These are phyloP conservation scores for Vespertilio murinus DNA, from an alignment of 2,797 vertebrate genomes.

Conservation along the genomic window DNA sequence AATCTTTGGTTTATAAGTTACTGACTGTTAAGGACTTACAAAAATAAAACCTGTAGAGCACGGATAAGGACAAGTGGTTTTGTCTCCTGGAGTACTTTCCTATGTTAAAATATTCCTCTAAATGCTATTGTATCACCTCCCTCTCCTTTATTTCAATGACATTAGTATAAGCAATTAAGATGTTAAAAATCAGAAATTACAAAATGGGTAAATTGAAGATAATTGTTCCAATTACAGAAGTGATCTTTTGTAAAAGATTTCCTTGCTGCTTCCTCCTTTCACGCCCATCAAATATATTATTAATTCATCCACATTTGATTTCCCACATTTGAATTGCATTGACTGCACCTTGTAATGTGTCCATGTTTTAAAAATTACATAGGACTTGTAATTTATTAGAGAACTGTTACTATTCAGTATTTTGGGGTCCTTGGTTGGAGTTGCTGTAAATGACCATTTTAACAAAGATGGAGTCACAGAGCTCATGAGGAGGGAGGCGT, in stretches of 20 bases:
- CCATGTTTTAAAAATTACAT: neutral
- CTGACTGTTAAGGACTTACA: rapidly evolving
- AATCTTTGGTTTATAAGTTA: neutral
- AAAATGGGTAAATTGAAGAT: neutral
- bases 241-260: neutral
- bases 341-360: neutral
- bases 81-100: neutral
- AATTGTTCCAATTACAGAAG: constrained; percentile 28
- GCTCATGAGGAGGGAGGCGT: neutral
- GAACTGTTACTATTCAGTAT: neutral
- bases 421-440: neutral
- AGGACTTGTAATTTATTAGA: neutral
- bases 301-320: constrained; percentile 11
- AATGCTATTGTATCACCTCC: neutral
- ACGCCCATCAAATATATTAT: neutral
- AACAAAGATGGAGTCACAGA: neutral
- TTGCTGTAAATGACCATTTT: neutral
- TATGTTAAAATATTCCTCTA: neutral
- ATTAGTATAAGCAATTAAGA: constrained; percentile 15
- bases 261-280: neutral
- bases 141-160: neutral
- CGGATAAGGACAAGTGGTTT: neutral
- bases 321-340: neutral
- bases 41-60: neutral
- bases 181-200: neutral